phyloP scores from a whole-genome alignment of 37 sponge, comb jelly and placozoan genomes.

The Eunapius fragilis region DNA sequence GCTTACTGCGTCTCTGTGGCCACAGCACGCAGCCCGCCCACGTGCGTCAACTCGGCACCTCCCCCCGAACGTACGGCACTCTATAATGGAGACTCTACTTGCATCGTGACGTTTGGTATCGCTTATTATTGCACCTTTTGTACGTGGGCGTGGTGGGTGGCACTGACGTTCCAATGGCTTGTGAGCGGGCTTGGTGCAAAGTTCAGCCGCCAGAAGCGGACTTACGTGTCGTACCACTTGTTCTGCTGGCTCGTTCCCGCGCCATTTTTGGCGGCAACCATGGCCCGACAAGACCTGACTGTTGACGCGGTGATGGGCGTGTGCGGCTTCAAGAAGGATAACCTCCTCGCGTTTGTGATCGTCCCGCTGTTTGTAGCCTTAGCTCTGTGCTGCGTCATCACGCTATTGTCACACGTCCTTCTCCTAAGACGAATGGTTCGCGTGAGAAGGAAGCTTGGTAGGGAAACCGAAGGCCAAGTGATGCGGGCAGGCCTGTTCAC shows the following conservation, averaged over 20 bases:
- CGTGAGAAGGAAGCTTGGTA: too few relatives aligned
- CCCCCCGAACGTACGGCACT: too few relatives aligned
- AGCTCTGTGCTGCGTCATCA: slow-evolving; percentile 29
- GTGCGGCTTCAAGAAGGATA: slow-evolving; percentile 48
- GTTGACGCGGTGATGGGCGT: slow-evolving; percentile 34
- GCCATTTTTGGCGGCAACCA: slow-evolving; percentile 16
- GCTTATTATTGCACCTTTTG: slow-evolving; percentile 57
- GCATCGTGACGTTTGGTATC: slow-evolving; percentile 30
- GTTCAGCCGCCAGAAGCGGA: not conserved
- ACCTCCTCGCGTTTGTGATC: slow-evolving; percentile 38
- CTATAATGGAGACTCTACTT: slow-evolving; percentile 22
- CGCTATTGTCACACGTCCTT: slow-evolving; percentile 2
- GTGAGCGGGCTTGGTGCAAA: not conserved
- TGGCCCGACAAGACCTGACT: not conserved
- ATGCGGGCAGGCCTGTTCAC: too few relatives aligned
- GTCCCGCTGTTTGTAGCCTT: slow-evolving; percentile 33
- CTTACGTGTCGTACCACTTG: slow-evolving; percentile 22
- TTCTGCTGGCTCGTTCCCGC: slow-evolving; percentile 54
- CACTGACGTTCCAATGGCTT: slow-evolving; percentile 49
- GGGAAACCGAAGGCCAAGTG: too few relatives aligned
- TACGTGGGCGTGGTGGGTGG: slow-evolving; percentile 65
- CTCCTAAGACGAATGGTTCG: too few relatives aligned
- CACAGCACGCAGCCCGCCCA: slow-evolving; percentile 7
- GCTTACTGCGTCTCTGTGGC: slow-evolving; percentile 32
- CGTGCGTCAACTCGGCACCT: slow-evolving; percentile 2